A percentile compares a stretch with the other conserved stretches of the same genome.
Conservation (phyloP, 2,888 invertebrate genomes). For the Plebejus anna region DNA sequence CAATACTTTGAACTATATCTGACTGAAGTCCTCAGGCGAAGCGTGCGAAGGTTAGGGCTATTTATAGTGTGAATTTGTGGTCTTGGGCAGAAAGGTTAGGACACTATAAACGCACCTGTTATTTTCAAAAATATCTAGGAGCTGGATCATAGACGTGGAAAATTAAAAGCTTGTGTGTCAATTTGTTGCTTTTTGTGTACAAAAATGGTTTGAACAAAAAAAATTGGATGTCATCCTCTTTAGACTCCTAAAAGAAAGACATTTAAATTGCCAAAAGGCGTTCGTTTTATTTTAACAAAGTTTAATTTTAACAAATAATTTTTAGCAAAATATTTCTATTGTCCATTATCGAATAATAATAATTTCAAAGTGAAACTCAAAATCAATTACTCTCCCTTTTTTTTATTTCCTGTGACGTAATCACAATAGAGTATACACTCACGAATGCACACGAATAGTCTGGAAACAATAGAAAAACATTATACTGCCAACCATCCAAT, state of each 20-base stretch:
- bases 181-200: no score
- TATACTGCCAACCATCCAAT: constrained; percentile 59
- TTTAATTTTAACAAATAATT: no score
- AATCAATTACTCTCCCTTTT: background rate
- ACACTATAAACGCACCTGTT: background rate
- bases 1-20: constrained; percentile 47
- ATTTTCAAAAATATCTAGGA: background rate
- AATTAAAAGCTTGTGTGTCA: no score
- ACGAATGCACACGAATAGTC: constrained; percentile 30
- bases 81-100: background rate
- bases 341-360: background rate
- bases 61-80: background rate
- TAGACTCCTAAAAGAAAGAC: no score
- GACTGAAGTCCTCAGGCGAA: constrained; percentile 52
- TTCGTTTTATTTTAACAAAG: no score
- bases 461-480: constrained; percentile 46
- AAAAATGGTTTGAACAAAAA: no score
- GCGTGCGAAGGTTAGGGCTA: constrained; percentile 38
- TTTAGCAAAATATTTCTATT: no score
- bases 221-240: no score
- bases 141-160: background rate
- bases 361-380: background rate
- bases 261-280: no score
- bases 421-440: background rate
- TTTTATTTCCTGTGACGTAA: constrained; percentile 1